A percentile compares a stretch with the other conserved stretches of the same genome.
Evolutionary conservation across 2,888 invertebrate genomes (phyloP).

Genomic region (Aleiodes testaceus): DNA sequence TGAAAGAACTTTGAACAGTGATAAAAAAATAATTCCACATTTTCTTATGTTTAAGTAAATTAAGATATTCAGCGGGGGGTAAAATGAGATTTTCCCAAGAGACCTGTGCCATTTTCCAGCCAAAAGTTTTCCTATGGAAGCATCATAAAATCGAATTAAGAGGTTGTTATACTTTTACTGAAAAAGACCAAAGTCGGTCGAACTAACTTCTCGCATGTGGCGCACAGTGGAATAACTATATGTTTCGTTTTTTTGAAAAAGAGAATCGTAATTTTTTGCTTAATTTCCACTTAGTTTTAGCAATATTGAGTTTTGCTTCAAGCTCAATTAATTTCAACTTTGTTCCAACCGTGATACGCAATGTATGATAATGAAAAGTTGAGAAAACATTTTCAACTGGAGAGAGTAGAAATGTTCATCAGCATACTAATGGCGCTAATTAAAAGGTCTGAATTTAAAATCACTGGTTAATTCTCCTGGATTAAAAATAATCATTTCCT

Average conservation of each 20-base stretch:
- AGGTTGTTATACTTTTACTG: conserved; percentile 27
- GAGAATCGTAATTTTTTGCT: conserved; percentile 6
- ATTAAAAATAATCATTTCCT: no score
- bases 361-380: background rate
- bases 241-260: background rate
- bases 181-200: conserved; percentile 27
- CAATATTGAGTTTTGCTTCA: conserved; percentile 15
- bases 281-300: background rate
- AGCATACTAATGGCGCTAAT: no score
- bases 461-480: no score
- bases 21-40: conserved; percentile 20
- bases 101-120: conserved; percentile 18
- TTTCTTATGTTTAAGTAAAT: background rate
- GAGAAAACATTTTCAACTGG: background rate
- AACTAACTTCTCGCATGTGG: conserved; percentile 32
- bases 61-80: conserved; percentile 19
- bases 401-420: no score
- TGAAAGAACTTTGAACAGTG: background rate
- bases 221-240: background rate
- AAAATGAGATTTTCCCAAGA: conserved; percentile 27
- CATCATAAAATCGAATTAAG: conserved; percentile 51
- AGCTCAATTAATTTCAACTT: conserved; percentile 13
- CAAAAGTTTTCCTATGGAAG: conserved; percentile 41
- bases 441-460: no score
- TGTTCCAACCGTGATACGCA: no score